These are phyloP conservation scores for Thecophora atra DNA, from an alignment of 2,888 invertebrate species.

Conservation along the genomic window DNA sequence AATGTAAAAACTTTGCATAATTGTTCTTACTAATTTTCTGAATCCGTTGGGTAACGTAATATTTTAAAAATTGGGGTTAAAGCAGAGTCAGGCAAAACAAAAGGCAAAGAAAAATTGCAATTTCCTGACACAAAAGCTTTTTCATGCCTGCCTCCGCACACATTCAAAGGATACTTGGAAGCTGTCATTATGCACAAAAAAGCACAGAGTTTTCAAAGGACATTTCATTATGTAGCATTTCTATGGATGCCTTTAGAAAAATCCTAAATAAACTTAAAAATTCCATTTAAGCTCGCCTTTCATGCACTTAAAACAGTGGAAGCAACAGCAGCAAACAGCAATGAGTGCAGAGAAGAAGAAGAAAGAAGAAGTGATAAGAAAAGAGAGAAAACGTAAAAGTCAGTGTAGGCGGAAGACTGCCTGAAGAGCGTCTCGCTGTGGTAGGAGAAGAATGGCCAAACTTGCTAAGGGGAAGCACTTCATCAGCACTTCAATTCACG, in stretches of 20 bases:
- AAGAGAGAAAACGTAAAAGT: background rate
- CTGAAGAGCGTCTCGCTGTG: background rate
- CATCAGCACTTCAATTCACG: conserved; percentile 45
- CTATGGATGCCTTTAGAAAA: conserved; percentile 14
- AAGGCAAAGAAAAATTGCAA: conserved; percentile 18
- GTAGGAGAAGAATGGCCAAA: background rate
- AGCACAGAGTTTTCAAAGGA: background rate
- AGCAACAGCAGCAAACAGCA: too few species aligned
- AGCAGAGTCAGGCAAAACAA: too few species aligned
- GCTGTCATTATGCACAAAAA: conserved; percentile 18
- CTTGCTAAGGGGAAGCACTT: conserved; percentile 53
- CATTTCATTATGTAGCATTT: conserved; percentile 21
- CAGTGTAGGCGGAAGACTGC: background rate
- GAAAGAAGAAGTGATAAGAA: conserved; percentile 1
- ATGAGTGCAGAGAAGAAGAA: conserved; percentile 1
- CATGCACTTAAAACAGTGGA: conserved; percentile 33
- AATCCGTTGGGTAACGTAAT: too few species aligned
- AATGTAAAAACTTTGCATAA: too few species aligned
- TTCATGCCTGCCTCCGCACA: background rate
- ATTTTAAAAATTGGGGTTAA: too few species aligned
- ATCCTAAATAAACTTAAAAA: conserved; percentile 36
- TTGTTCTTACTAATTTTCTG: too few species aligned
- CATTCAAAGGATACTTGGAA: conserved; percentile 7
- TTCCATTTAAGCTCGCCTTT: conserved; percentile 38
- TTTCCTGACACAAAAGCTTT: conserved; percentile 13